A percentile compares a stretch with the other conserved stretches of the same genome.
These are phyloP conservation scores for Cheumatopsyche charites DNA, from an alignment of 1,140 invertebrate species.

Conservation along the genomic window DNA sequence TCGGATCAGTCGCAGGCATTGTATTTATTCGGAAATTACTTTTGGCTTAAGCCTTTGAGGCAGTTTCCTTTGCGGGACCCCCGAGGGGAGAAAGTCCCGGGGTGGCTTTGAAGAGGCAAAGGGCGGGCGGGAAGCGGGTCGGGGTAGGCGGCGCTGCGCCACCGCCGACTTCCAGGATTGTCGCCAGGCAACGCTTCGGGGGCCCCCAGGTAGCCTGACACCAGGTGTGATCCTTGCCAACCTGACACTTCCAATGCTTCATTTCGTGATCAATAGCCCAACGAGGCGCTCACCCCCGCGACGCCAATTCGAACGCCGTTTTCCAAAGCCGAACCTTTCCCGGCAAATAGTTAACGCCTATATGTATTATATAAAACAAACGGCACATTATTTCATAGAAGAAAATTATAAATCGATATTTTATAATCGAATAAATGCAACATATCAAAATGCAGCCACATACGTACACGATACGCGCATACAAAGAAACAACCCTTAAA, in stretches of 20 bases:
- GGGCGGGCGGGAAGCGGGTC: conserved; percentile 21
- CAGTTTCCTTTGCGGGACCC: conserved; percentile 41
- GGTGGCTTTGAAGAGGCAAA: conserved; percentile 11
- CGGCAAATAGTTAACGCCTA: too few relatives aligned
- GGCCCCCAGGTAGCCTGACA: conserved; percentile 35
- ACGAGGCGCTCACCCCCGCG: conserved; percentile 2
- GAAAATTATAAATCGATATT: too few relatives aligned
- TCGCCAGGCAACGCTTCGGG: conserved; percentile 44
- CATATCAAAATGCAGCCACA: too few relatives aligned
- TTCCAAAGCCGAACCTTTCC: too few relatives aligned
- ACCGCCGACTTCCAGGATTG: conserved; percentile 45
- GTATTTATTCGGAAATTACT: conserved; percentile 49
- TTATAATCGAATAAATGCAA: too few relatives aligned
- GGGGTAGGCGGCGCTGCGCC: conserved; percentile 22
- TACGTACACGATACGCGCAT: background rate
- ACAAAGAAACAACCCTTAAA: too few relatives aligned
- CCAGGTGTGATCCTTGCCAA: conserved; percentile 33
- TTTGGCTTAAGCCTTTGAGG: conserved; percentile 48
- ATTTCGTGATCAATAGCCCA: conserved; percentile 28
- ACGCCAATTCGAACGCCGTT: background rate
- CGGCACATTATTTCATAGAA: too few relatives aligned
- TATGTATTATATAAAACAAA: too few relatives aligned
- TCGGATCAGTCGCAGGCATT: conserved; percentile 45
- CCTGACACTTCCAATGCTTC: conserved; percentile 28
- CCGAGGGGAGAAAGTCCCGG: conserved; percentile 11